phyloP scores from a whole-genome alignment of 2,113 vertebrate species.

The Cinclus cinclus region DNA sequence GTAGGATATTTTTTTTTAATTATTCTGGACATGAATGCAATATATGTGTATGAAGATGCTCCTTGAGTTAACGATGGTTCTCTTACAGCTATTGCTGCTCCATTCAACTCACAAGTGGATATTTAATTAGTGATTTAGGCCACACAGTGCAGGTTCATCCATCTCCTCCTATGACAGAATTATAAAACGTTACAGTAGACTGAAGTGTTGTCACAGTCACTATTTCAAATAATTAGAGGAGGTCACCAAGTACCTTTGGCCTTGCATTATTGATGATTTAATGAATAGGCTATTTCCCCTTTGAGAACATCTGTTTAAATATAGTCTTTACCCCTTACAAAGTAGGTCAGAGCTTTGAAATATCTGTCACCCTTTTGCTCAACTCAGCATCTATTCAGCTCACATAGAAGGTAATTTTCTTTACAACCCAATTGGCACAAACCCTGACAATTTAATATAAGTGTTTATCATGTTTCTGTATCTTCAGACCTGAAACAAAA shows the following conservation, averaged over 20 bases:
- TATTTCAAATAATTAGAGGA: conserved; percentile 5
- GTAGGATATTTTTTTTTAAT: not conserved
- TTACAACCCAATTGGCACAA: conserved; percentile 23
- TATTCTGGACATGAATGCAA: not conserved
- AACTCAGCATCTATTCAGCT: not conserved
- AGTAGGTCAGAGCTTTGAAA: not conserved
- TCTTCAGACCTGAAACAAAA: not conserved
- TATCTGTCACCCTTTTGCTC: not conserved
- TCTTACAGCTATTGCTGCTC: not conserved
- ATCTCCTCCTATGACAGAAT: not conserved
- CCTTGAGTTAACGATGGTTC: not conserved
- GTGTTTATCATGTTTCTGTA: not conserved
- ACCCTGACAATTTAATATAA: conserved; percentile 8
- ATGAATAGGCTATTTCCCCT: not conserved
- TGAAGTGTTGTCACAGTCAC: not conserved
- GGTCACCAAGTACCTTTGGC: not conserved
- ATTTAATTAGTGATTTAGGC: conserved; percentile 14
- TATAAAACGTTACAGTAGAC: not conserved
- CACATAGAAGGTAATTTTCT: not conserved
- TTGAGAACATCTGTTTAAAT: conserved; percentile 43
- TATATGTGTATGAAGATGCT: not conserved
- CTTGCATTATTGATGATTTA: conserved; percentile 37
- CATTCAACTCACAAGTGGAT: not conserved
- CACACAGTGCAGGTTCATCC: not conserved
- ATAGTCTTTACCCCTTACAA: not conserved